Evolutionary conservation across 2,113 vertebrate genomes (phyloP).

Genomic region (Indri indri): DNA sequence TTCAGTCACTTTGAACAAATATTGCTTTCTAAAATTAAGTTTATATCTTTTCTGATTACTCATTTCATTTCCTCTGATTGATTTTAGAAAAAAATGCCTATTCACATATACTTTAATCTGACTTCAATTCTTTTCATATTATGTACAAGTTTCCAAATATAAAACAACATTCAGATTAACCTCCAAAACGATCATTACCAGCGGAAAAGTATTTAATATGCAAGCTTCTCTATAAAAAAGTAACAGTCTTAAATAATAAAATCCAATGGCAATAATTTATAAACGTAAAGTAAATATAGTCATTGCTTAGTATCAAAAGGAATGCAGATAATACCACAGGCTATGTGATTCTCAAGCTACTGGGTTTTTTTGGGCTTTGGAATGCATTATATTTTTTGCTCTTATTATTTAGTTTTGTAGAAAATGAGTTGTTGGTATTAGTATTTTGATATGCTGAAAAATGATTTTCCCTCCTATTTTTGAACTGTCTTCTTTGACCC

Average conservation of each 20-base stretch:
- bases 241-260: constrained; percentile 12
- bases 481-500: constrained; percentile 26
- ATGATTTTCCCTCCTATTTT: background rate
- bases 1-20: constrained; percentile 34
- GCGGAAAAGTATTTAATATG: background rate
- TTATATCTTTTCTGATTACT: constrained; percentile 42
- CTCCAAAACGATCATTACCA: background rate
- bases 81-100: constrained; percentile 34
- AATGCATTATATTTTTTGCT: background rate
- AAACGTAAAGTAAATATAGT: background rate
- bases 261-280: background rate
- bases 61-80: constrained; percentile 40
- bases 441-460: constrained; percentile 17
- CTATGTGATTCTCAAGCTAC: background rate
- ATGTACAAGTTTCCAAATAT: background rate
- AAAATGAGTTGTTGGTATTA: background rate
- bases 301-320: background rate
- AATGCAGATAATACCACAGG: background rate
- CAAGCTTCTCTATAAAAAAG: background rate
- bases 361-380: background rate
- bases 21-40: constrained; percentile 33
- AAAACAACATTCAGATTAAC: constrained; percentile 34
- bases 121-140: constrained; percentile 12
- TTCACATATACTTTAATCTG: constrained; percentile 12
- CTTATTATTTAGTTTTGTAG: background rate